phyloP scores from a whole-genome alignment of 2,888 invertebrate species.

The Aphidoletes aphidimyza region DNA sequence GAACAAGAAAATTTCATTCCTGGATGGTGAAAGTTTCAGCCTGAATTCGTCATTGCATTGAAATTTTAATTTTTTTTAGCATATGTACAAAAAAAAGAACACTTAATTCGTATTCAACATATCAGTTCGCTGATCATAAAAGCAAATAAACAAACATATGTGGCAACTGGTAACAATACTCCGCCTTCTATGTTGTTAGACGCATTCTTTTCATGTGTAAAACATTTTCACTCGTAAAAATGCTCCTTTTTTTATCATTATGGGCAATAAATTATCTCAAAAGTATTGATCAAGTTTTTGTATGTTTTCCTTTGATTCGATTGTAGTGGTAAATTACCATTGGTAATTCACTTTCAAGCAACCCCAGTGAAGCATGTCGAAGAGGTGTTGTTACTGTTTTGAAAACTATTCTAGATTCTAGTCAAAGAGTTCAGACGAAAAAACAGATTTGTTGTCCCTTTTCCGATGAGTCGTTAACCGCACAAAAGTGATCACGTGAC shows the following conservation, averaged over 20 bases:
- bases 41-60: background rate
- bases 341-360: too few species aligned
- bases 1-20: background rate
- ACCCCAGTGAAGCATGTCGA: too few species aligned
- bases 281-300: background rate
- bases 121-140: constrained; percentile 54
- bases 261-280: background rate
- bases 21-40: background rate
- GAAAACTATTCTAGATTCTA: too few species aligned
- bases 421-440: too few species aligned
- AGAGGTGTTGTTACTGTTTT: too few species aligned
- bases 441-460: background rate
- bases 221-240: constrained; percentile 5
- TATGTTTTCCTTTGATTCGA: background rate
- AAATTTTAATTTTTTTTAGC: background rate
- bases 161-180: constrained; percentile 54
- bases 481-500: background rate
- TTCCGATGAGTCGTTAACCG: background rate
- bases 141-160: constrained; percentile 53
- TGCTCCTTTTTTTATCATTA: background rate
- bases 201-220: constrained; percentile 35
- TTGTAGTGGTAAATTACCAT: background rate
- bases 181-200: constrained; percentile 20
- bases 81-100: background rate
- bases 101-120: background rate